Conservation (phyloP, 2,888 invertebrate genomes). For the Ametastegia equiseti region DNA sequence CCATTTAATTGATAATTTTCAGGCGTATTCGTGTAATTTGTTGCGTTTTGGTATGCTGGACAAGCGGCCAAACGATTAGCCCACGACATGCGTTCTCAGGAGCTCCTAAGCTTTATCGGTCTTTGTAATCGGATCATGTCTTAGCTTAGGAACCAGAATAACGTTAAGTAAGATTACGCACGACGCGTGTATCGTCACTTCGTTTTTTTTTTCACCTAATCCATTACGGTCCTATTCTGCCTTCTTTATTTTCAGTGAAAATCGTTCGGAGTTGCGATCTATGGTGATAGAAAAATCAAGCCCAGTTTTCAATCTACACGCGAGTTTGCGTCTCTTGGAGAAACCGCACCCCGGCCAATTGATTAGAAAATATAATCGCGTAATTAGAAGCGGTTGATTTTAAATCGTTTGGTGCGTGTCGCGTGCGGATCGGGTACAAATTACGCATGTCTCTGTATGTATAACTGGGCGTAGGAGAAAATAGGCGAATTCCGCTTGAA, state of each 20-base stretch:
- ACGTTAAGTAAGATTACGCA: conserved; percentile 11
- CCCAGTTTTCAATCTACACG: background rate
- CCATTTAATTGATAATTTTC: conserved; percentile 43
- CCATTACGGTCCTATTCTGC: background rate
- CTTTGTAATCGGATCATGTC: conserved; percentile 30
- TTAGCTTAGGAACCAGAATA: conserved; percentile 16
- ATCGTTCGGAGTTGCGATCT: background rate
- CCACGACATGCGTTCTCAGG: background rate
- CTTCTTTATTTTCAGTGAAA: too few species aligned
- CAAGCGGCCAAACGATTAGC: conserved; percentile 33
- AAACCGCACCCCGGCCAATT: conserved; percentile 45
- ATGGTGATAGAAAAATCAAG: background rate
- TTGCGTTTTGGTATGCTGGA: conserved; percentile 36
- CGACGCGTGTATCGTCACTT: background rate
- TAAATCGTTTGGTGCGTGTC: conserved; percentile 58
- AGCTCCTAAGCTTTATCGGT: background rate
- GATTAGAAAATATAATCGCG: conserved; percentile 72
- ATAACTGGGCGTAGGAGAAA: background rate
- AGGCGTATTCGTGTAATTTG: conserved; percentile 42
- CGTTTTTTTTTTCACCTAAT: background rate
- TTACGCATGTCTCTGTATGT: background rate
- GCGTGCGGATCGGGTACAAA: conserved; percentile 20
- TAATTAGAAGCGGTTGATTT: conserved; percentile 68
- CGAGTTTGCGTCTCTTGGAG: background rate
- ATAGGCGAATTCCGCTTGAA: background rate